Base-by-base conservation (phyloP, 1,140 invertebrate species). In the Plodia interpunctella region DNA sequence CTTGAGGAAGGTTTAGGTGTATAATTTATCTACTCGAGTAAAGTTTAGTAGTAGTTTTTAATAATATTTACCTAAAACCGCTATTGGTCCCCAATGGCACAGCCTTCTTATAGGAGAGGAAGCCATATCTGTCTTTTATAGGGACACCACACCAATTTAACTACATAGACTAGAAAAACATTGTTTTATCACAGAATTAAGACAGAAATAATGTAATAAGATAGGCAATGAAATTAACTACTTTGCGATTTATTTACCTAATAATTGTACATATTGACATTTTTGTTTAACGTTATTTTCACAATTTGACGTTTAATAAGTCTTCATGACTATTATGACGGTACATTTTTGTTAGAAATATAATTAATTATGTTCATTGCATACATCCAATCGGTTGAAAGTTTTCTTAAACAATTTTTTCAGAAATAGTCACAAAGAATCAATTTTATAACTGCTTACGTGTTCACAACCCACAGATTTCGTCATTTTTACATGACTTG, bases 21-120 rank as follows among this genome's bases (percentile, higher is more conserved):
- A 1, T 53, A 25, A 25, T 25, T 6, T 25, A 25, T 25, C 6
- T 30, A 30, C 6, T n/a, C n/a, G n/a, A n/a, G n/a, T n/a, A n/a
- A n/a, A n/a, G n/a, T n/a, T n/a, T n/a, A n/a, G n/a, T n/a, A n/a
- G n/a, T n/a, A n/a, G n/a, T n/a, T n/a, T n/a, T n/a, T n/a, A n/a
- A n/a, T n/a, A n/a, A n/a, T 51, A 90, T 90, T 90, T 91, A 96
- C 95, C 92, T 61, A 96, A 85, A 62, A 95, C 95, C 28, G 93
- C 92, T 55, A 96, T 83, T 64, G 95, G 95, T 59, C 95, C 95
- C 94, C 94, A 96, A 79, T 96, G 95, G 58, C 91, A 91, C 70
- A 96, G 83, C 78, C 92, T 92, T 70, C 90, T 91, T 65, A 95
- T 90, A 57, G 91, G 74, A 21, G 73, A 65, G n/a, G 72, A 65